Conservation (phyloP, 2,113 vertebrate species). For the Rhodinocichla rosea region DNA sequence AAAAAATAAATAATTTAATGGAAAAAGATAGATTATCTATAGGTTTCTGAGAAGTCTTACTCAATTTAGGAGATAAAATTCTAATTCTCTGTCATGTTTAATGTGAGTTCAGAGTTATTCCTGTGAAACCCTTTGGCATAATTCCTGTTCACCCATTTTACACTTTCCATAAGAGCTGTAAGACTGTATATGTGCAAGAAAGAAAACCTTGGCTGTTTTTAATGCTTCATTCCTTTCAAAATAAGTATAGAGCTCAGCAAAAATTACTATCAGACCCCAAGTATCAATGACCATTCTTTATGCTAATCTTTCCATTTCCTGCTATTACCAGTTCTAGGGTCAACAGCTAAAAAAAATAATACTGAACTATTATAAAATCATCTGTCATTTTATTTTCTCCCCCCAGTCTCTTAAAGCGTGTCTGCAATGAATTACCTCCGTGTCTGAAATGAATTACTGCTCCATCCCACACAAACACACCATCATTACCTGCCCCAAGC, state of each 20-base stretch:
- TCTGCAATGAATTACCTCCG: conserved; percentile 68
- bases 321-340: conserved; percentile 36
- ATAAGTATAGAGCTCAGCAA: conserved; percentile 19
- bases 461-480: conserved; percentile 44
- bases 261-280: conserved; percentile 32
- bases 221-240: conserved; percentile 19
- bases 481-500: conserved; percentile 56
- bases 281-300: conserved; percentile 58
- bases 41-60: background rate
- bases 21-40: background rate
- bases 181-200: background rate
- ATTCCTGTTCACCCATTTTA: conserved; percentile 33
- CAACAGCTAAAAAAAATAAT: background rate
- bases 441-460: conserved; percentile 60
- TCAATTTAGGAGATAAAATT: background rate
- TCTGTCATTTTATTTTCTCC: conserved; percentile 61
- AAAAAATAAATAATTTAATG: background rate
- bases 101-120: background rate
- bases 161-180: conserved; percentile 15
- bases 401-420: conserved; percentile 26
- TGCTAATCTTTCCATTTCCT: conserved; percentile 59
- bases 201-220: background rate
- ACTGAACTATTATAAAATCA: conserved; percentile 54
- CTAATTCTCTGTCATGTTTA: background rate
- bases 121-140: conserved; percentile 31